Base-by-base conservation (phyloP, 37 sponge, comb jelly and placozoan species). In the Tethya wilhelma region DNA sequence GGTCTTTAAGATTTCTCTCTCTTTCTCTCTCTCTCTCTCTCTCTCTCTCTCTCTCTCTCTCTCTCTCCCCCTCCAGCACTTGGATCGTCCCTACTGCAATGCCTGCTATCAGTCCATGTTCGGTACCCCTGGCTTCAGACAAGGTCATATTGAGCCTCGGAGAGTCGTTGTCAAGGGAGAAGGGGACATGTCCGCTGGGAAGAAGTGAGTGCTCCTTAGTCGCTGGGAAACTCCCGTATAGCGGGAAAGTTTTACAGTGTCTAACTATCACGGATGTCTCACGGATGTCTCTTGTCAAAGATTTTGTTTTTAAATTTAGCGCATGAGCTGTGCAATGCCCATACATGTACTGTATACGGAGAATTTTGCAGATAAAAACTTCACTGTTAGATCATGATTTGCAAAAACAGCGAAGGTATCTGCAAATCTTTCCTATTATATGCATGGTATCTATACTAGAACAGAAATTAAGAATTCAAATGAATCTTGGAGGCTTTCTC, bases 21-120 rank as follows among this genome's bases (percentile, higher is more conserved):
- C 56, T 53, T 57, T 73, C 73, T 46, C 73, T 53, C 56, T 46
- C 73, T 73, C 73, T 46, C 56, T 53, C 57, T 46, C 57, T 53
- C 57, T 46, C 73, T 53, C 56, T 46, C 57, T 53, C 38, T 46
- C 73, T 53, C 57, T 46, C 56, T 53, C 73, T 53, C 57, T 53
- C 56, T 46, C 73, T 53, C 73, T 73, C 57, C 20, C 36, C 55
- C 28, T 79, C 28, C 84, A 93, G 94, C 90, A 93, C 56, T 20
- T 71, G n/a, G 78, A 73, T 9, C 79, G 79, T 39, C 90, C 90
- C 0, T 93, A 89, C 60, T 93, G 94, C 59, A 87, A 93, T 38
- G 73, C 53, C 38, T 93, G 94, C 77, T 93, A 93, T 43, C 77
- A 89, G 72, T 53, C 67, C 0, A 55, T 81, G 44, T 93, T 77